Conservation (phyloP, 2,888 invertebrate genomes). For the Pardosa pseudoannulata region DNA sequence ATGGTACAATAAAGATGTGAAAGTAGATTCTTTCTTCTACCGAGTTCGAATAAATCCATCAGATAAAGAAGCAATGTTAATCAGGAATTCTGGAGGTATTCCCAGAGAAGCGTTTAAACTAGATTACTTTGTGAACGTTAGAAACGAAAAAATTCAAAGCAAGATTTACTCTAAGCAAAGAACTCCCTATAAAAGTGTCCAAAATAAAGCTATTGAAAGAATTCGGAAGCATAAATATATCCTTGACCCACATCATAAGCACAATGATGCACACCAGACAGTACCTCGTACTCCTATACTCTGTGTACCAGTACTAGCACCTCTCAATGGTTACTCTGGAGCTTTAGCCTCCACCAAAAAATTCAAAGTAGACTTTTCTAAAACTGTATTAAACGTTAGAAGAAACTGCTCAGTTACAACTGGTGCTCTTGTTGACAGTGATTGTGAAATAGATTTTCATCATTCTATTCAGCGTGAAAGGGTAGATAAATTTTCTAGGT, state of each 20-base stretch:
- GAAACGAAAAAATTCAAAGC: not conserved
- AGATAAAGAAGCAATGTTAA: not conserved
- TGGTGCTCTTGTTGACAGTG: not conserved
- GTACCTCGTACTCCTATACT: not conserved
- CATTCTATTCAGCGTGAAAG: too few species aligned
- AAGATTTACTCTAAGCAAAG: too few species aligned
- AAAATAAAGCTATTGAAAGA: not conserved
- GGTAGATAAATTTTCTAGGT: too few species aligned
- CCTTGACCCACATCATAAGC: not conserved
- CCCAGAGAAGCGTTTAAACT: constrained; percentile 24
- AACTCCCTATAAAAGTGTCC: not conserved
- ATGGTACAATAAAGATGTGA: not conserved
- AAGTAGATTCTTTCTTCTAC: not conserved
- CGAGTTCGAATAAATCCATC: constrained; percentile 15
- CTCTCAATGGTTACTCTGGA: too few species aligned
- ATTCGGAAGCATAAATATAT: not conserved
- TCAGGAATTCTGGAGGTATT: not conserved
- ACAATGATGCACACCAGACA: not conserved
- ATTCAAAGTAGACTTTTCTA: not conserved
- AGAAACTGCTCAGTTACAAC: not conserved
- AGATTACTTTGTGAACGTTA: constrained; percentile 21
- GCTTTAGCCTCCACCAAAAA: not conserved
- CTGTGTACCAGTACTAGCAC: not conserved
- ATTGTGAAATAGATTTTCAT: too few species aligned
- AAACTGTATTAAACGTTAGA: not conserved